Percentiles rank a stretch among this genome's conserved stretches.
These are phyloP conservation scores for Caenorhabditis briggsae DNA, from an alignment of 1,140 invertebrate species.

Conservation along the genomic window DNA sequence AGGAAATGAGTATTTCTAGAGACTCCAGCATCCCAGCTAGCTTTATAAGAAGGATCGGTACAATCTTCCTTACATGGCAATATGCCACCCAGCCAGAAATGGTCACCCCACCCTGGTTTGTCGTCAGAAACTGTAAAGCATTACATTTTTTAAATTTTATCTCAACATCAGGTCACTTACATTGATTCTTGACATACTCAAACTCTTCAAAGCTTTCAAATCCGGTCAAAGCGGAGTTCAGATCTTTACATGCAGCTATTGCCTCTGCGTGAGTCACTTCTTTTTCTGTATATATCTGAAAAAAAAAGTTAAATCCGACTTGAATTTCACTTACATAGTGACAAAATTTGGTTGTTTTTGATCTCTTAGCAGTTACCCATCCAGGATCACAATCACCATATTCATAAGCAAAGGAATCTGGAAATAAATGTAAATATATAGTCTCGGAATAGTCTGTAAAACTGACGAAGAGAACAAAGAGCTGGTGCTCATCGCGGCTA, in stretches of 20 bases:
- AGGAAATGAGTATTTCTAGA: background rate
- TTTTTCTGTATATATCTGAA: background rate
- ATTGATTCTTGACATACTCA: background rate
- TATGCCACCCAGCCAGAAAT: background rate
- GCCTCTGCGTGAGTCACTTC: background rate
- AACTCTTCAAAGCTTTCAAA: background rate
- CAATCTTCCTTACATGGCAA: background rate
- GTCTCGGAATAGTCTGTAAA: background rate
- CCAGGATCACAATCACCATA: background rate
- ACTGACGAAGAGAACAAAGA: slow-evolving; percentile 10
- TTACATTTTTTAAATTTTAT: no score
- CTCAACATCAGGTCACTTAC: background rate
- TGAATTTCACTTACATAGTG: slow-evolving; percentile 3
- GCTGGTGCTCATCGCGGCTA: background rate
- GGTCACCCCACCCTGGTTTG: background rate
- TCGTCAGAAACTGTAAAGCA: no score
- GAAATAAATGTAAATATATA: background rate
- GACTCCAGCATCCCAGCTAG: slow-evolving; percentile 3
- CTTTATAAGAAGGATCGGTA: background rate
- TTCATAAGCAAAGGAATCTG: slow-evolving; percentile 1
- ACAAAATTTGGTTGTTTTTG: background rate
- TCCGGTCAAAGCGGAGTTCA: background rate
- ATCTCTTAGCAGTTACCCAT: background rate
- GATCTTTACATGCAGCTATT: background rate
- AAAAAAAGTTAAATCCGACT: background rate